A percentile compares a stretch with the other conserved stretches of the same genome.
These are phyloP conservation scores for Eueides isabella DNA, from an alignment of 1,140 invertebrate genomes.

Conservation along the genomic window DNA sequence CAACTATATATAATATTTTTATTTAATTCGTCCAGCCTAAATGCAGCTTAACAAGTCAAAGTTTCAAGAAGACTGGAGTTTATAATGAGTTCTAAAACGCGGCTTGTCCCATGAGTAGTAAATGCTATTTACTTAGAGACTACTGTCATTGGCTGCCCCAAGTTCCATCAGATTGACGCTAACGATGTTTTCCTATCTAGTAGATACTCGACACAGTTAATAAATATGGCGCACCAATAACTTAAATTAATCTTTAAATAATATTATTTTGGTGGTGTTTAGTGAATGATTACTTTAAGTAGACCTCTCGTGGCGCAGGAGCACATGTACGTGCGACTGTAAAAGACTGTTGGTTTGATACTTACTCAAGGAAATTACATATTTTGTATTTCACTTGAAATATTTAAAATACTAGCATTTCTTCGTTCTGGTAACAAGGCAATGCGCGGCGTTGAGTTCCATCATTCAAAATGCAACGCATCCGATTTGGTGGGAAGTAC, in stretches of 20 bases:
- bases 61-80: slow-evolving; percentile 1
- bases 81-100: slow-evolving; percentile 15
- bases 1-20: not conserved
- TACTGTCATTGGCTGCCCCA: not conserved
- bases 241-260: not conserved
- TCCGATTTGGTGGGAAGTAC: too few relatives aligned
- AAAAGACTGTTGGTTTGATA: too few relatives aligned
- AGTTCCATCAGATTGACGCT: not conserved
- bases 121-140: slow-evolving; percentile 1
- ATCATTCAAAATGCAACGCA: too few relatives aligned
- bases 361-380: too few relatives aligned
- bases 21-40: not conserved
- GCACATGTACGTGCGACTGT: too few relatives aligned
- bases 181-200: not conserved
- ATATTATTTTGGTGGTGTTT: not conserved
- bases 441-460: too few relatives aligned
- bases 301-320: too few relatives aligned
- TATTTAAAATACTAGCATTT: too few relatives aligned
- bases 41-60: not conserved
- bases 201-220: not conserved
- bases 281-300: too few relatives aligned
- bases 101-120: slow-evolving; percentile 10
- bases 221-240: not conserved
- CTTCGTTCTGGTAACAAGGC: too few relatives aligned
- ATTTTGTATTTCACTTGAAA: too few relatives aligned